phyloP scores from a whole-genome alignment of 2,113 vertebrate genomes.

The Arothron firmamentum region DNA sequence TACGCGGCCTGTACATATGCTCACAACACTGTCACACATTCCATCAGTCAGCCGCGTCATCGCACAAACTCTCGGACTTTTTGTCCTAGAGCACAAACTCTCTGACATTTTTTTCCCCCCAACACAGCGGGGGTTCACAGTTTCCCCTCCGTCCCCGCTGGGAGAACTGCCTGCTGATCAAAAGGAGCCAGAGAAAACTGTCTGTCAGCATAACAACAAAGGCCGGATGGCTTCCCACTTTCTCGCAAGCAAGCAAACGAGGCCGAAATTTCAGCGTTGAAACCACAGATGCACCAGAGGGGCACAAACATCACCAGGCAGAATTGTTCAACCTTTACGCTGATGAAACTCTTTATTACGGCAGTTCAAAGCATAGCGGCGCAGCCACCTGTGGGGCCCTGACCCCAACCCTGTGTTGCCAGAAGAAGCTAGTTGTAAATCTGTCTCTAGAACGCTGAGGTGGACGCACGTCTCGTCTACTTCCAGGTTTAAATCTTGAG shows the following conservation, averaged over 20 bases:
- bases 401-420: too few relatives aligned
- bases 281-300: slow-evolving; percentile 44
- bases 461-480: too few relatives aligned
- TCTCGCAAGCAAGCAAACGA: slow-evolving; percentile 12
- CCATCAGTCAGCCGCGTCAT: slow-evolving; percentile 29
- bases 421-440: too few relatives aligned
- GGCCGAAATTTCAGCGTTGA: slow-evolving; percentile 32
- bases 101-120: neutral
- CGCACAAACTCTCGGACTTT: slow-evolving; percentile 4
- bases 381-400: too few relatives aligned
- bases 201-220: slow-evolving; percentile 35
- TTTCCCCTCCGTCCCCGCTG: slow-evolving; percentile 20
- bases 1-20: slow-evolving; percentile 16
- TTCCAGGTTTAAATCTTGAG: too few relatives aligned
- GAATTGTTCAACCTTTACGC: slow-evolving; percentile 23
- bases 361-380: neutral
- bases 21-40: slow-evolving; percentile 21
- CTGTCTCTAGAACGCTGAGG: too few relatives aligned
- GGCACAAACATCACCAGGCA: slow-evolving; percentile 28
- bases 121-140: slow-evolving; percentile 27
- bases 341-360: neutral
- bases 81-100: slow-evolving; percentile 17
- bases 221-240: slow-evolving; percentile 31
- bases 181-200: slow-evolving; percentile 26
- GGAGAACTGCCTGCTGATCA: slow-evolving; percentile 14